Conservation (phyloP, 1,140 invertebrate species). For the Heliconius melpomene region DNA sequence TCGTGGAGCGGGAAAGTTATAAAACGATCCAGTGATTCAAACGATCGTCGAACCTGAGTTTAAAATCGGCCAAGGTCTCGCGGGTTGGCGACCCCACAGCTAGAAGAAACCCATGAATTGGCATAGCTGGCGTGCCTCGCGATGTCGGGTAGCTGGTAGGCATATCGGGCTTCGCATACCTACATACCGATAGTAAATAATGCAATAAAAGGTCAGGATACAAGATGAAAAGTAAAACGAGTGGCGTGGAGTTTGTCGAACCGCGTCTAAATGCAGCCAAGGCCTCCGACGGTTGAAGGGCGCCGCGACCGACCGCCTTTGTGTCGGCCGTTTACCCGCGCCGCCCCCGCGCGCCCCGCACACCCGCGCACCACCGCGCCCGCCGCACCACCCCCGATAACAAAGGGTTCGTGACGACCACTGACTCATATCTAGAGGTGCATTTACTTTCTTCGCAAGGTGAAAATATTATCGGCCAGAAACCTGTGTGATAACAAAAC, state of each 20-base stretch:
- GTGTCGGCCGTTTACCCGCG: slow-evolving; percentile 73
- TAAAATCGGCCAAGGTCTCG: slow-evolving; percentile 77
- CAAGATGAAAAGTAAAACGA: slow-evolving; percentile 71
- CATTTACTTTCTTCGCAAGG: slow-evolving; percentile 46
- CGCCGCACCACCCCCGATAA: slow-evolving; percentile 52
- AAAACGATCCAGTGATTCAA: slow-evolving; percentile 60
- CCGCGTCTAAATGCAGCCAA: slow-evolving; percentile 77
- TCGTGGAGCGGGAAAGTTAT: slow-evolving; percentile 66
- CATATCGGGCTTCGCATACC: slow-evolving; percentile 54
- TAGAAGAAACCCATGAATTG: slow-evolving; percentile 49
- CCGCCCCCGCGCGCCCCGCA: slow-evolving; percentile 58
- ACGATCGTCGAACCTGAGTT: slow-evolving; percentile 64
- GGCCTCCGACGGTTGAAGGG: slow-evolving; percentile 74
- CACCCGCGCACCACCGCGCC: slow-evolving; percentile 25
- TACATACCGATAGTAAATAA: slow-evolving; percentile 52
- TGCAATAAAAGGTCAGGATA: slow-evolving; percentile 65
- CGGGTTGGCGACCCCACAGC: slow-evolving; percentile 53
- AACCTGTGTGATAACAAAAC: slow-evolving; percentile 17
- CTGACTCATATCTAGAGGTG: slow-evolving; percentile 61
- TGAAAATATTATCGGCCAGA: slow-evolving; percentile 45
- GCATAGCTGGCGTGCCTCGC: slow-evolving; percentile 28
- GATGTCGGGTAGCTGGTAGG: slow-evolving; percentile 29
- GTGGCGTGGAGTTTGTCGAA: slow-evolving; percentile 70
- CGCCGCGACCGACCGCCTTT: slow-evolving; percentile 69
- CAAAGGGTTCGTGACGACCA: slow-evolving; percentile 71